Evolutionary conservation across 2,888 invertebrate genomes (phyloP).

Genomic region (Conomelus anceps): DNA sequence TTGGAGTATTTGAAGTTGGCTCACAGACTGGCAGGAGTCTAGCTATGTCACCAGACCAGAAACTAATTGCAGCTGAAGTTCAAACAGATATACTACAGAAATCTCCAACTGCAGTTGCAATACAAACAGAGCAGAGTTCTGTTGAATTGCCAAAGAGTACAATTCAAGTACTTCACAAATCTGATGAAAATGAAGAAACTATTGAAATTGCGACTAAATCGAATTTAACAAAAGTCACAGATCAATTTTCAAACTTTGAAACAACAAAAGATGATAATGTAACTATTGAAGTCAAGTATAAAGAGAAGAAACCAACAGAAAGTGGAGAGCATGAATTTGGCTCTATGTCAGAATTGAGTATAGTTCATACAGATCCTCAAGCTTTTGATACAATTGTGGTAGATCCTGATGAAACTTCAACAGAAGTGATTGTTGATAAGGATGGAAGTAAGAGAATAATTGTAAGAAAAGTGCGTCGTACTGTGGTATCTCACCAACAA

Average conservation of each 20-base stretch:
- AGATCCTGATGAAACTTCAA: constrained; percentile 76
- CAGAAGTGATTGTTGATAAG: constrained; percentile 71
- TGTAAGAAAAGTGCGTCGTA: constrained; percentile 63
- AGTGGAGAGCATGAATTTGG: constrained; percentile 42
- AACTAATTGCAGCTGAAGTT: constrained; percentile 19
- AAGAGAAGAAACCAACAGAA: constrained; percentile 47
- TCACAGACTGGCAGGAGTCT: constrained; percentile 53
- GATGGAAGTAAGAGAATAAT: constrained; percentile 76
- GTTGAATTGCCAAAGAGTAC: constrained; percentile 37
- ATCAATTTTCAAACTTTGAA: neutral
- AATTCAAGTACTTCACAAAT: constrained; percentile 58
- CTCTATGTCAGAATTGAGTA: constrained; percentile 57
- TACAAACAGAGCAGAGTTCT: constrained; percentile 17
- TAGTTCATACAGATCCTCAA: constrained; percentile 64
- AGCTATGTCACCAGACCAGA: constrained; percentile 36
- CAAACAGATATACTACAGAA: constrained; percentile 34
- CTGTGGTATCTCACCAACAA: constrained; percentile 59
- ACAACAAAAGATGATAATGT: constrained; percentile 47
- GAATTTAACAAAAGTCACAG: neutral
- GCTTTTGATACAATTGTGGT: constrained; percentile 74
- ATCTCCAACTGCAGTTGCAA: constrained; percentile 20
- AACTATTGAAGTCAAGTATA: constrained; percentile 66
- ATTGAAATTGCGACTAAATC: constrained; percentile 62
- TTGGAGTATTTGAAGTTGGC: constrained; percentile 49
- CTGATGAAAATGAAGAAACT: constrained; percentile 59